Evolutionary conservation across 2,797 vertebrate species (phyloP).

Genomic region (Sebastiscus albofasciatus): DNA sequence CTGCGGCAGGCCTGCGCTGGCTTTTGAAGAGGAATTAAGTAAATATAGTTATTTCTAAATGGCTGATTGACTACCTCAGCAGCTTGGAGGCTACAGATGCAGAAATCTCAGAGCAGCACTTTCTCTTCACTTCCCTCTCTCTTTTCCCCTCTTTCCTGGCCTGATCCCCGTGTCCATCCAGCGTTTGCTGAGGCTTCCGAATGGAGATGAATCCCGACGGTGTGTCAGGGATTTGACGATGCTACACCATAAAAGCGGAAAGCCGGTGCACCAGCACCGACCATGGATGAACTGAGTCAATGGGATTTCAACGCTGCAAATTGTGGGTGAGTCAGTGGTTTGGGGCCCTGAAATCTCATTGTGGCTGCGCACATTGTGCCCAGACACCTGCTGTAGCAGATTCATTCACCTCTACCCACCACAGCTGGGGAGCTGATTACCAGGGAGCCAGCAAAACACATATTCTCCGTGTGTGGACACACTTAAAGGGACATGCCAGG

Average conservation of each 20-base stretch:
- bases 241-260: conserved; percentile 58
- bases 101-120: conserved; percentile 68
- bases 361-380: conserved; percentile 60
- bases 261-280: conserved; percentile 50
- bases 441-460: conserved; percentile 45
- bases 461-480: conserved; percentile 32
- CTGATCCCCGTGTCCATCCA: conserved; percentile 75
- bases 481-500: conserved; percentile 43
- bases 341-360: conserved; percentile 73
- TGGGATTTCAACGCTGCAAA: conserved; percentile 72
- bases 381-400: conserved; percentile 66
- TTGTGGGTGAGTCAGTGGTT: conserved; percentile 73
- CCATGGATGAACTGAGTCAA: conserved; percentile 61
- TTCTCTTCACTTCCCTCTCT: conserved; percentile 45
- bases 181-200: conserved; percentile 76
- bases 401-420: conserved; percentile 65
- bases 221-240: conserved; percentile 74
- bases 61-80: conserved; percentile 69
- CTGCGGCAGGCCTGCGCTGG: conserved; percentile 2
- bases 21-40: conserved; percentile 61
- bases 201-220: conserved; percentile 70
- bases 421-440: conserved; percentile 67
- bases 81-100: conserved; percentile 56
- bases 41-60: conserved; percentile 42
- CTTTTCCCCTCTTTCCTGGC: conserved; percentile 32